A percentile compares a stretch with the other conserved stretches of the same genome.
Conservation (phyloP, 2,797 vertebrate genomes). For the Eupleurogrammus muticus region DNA sequence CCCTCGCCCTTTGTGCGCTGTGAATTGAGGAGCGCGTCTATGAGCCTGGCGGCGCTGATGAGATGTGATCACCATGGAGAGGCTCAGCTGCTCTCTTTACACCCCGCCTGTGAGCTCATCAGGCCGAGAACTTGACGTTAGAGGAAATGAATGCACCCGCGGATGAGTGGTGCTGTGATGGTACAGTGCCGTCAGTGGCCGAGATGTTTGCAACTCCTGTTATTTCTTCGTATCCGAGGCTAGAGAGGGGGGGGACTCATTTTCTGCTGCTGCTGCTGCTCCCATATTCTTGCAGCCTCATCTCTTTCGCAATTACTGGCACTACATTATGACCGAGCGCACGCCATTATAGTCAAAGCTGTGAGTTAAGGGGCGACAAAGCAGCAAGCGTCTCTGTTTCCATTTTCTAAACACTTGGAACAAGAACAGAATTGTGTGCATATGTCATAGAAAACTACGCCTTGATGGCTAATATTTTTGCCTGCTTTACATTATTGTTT, state of each 20-base stretch:
- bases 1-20: conserved; percentile 31
- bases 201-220: background rate
- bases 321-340: conserved; percentile 8
- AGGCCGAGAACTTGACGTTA: conserved; percentile 38
- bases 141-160: conserved; percentile 17
- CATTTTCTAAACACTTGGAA: conserved; percentile 27
- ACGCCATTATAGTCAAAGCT: conserved; percentile 27
- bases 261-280: conserved; percentile 27
- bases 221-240: conserved; percentile 28
- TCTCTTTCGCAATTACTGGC: conserved; percentile 41
- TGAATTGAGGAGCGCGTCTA: conserved; percentile 56
- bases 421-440: conserved; percentile 24
- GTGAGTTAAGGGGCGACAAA: conserved; percentile 33
- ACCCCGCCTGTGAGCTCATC: conserved; percentile 61
- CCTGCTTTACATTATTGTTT: conserved; percentile 14
- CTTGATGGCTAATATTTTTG: conserved; percentile 10
- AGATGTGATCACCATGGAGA: conserved; percentile 64
- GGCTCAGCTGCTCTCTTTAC: conserved; percentile 61
- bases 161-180: conserved; percentile 9
- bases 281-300: conserved; percentile 51
- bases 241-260: conserved; percentile 13
- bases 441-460: conserved; percentile 10
- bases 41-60: conserved; percentile 51
- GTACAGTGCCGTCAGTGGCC: background rate
- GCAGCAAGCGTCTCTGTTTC: conserved; percentile 3